phyloP scores from a whole-genome alignment of 1,140 invertebrate genomes.

The Hypothenemus hampei region DNA sequence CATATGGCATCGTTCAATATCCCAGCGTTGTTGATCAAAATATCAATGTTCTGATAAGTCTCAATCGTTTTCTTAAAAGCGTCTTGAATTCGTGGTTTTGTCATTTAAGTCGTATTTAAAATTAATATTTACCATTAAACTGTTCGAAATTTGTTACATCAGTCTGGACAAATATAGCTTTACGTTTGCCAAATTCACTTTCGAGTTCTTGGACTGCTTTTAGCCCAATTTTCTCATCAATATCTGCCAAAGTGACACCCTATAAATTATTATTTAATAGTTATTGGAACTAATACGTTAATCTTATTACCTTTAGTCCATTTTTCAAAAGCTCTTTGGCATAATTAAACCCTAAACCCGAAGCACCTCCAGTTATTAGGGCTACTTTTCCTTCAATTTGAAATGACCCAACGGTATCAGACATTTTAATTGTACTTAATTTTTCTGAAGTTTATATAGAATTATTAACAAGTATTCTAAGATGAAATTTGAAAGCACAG shows the following conservation, averaged over 20 bases:
- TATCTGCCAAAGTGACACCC: constrained; percentile 38
- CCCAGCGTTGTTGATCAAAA: constrained; percentile 47
- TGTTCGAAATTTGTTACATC: constrained; percentile 27
- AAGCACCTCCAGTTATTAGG: constrained; percentile 65
- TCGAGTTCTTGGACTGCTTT: constrained; percentile 32
- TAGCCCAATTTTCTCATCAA: constrained; percentile 26
- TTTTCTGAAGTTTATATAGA: too few relatives aligned
- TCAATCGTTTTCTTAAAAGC: constrained; percentile 38
- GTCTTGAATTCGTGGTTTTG: constrained; percentile 29
- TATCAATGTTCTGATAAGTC: constrained; percentile 36
- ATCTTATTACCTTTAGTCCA: constrained; percentile 59
- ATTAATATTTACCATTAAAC: constrained; percentile 27
- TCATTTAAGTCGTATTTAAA: neutral
- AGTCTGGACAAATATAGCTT: constrained; percentile 16
- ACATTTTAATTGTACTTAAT: too few relatives aligned
- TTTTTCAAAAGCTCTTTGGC: constrained; percentile 61
- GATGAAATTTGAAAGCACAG: too few relatives aligned
- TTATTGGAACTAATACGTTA: neutral
- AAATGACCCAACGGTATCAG: too few relatives aligned
- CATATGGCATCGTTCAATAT: constrained; percentile 49
- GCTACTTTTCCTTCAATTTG: constrained; percentile 59
- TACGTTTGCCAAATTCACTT: constrained; percentile 35
- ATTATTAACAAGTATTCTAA: too few relatives aligned
- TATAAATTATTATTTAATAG: constrained; percentile 7
- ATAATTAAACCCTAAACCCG: constrained; percentile 64